These are phyloP conservation scores for Globicephala melas DNA, from an alignment of 2,113 vertebrate species.

Conservation along the genomic window DNA sequence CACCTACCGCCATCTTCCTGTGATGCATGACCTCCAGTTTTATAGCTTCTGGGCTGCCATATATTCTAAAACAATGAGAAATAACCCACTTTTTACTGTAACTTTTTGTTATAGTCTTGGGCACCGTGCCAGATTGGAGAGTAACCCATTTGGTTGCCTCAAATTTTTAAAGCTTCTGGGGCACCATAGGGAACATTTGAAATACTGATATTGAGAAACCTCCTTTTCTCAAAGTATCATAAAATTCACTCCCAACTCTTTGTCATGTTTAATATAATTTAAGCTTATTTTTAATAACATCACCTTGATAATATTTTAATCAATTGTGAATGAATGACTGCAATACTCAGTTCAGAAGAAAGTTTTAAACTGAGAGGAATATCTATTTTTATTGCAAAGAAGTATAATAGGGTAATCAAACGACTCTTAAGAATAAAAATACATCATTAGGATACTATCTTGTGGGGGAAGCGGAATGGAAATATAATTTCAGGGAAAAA, in stretches of 20 bases:
- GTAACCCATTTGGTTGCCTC: not conserved
- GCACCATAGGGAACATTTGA: not conserved
- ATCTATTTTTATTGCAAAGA: not conserved
- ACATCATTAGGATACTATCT: not conserved
- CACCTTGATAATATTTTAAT: not conserved
- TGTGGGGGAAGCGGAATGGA: not conserved
- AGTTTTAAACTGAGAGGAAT: not conserved
- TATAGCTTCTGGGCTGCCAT: not conserved
- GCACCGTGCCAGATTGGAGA: not conserved
- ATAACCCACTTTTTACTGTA: not conserved
- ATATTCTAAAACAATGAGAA: not conserved
- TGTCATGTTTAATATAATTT: not conserved
- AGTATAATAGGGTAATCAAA: not conserved
- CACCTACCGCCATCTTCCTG: not conserved
- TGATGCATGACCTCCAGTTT: not conserved
- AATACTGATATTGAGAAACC: not conserved
- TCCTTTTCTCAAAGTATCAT: not conserved
- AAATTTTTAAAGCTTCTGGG: not conserved
- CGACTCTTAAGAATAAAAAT: not conserved
- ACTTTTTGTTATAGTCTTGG: not conserved
- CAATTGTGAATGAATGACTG: not conserved
- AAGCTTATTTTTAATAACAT: slow-evolving; percentile 1
- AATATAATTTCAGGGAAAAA: too few relatives aligned
- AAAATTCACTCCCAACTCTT: not conserved
- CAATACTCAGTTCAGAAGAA: not conserved